Conservation (phyloP, 2,797 vertebrate species). For the Synaphobranchus kaupii region DNA sequence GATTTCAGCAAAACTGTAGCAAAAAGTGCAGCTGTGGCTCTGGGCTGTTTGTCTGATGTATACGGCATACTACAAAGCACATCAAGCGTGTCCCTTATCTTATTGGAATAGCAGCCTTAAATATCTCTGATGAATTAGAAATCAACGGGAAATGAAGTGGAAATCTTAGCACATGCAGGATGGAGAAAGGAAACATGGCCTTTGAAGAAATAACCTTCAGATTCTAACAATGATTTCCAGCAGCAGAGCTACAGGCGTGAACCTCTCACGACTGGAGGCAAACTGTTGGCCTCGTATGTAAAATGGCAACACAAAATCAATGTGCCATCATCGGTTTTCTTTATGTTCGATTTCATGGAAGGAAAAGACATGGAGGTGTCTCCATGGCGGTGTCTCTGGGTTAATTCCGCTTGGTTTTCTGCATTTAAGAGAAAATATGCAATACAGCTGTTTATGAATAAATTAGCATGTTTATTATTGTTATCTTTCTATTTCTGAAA, state of each 20-base stretch:
- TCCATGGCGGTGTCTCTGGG: constrained; percentile 25
- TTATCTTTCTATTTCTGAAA: constrained; percentile 61
- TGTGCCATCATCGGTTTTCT: constrained; percentile 52
- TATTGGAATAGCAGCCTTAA: constrained; percentile 77
- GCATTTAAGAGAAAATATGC: constrained; percentile 67
- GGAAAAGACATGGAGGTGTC: constrained; percentile 35
- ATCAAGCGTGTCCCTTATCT: constrained; percentile 73
- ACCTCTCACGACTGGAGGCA: not conserved
- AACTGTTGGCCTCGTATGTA: not conserved
- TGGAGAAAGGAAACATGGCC: constrained; percentile 74
- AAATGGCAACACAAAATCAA: not conserved
- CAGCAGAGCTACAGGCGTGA: constrained; percentile 35
- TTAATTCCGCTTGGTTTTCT: constrained; percentile 57
- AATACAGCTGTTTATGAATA: constrained; percentile 68
- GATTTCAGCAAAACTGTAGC: constrained; percentile 58
- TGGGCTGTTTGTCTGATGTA: constrained; percentile 60
- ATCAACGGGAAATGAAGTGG: constrained; percentile 76
- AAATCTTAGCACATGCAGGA: constrained; percentile 67
- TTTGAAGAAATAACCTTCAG: constrained; percentile 73
- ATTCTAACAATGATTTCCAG: constrained; percentile 67
- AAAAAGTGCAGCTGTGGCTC: constrained; percentile 42
- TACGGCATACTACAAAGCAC: constrained; percentile 63
- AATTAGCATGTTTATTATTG: constrained; percentile 69
- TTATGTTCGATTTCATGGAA: constrained; percentile 48
- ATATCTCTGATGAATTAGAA: constrained; percentile 77